Evolutionary conservation across 2,888 invertebrate genomes (phyloP).

Genomic region (Heliconius aoede): DNA sequence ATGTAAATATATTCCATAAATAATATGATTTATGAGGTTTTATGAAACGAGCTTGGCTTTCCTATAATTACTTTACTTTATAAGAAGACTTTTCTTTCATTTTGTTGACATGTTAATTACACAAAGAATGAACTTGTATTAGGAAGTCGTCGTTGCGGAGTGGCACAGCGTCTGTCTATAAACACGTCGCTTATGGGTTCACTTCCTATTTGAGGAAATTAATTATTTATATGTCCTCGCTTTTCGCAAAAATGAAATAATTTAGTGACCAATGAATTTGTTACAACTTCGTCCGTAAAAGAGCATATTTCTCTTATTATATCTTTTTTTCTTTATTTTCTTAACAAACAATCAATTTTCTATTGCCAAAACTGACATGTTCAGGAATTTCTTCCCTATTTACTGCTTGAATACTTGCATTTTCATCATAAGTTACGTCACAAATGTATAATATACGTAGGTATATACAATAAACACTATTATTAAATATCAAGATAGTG

Average conservation of each 20-base stretch:
- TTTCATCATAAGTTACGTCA: slow-evolving; percentile 4
- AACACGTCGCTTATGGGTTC: background rate
- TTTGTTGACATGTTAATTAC: background rate
- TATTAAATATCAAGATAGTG: slow-evolving; percentile 18
- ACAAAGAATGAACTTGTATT: background rate
- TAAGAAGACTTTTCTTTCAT: background rate
- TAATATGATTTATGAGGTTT: slow-evolving; percentile 15
- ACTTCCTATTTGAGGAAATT: background rate
- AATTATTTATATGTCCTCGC: background rate
- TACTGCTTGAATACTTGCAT: background rate
- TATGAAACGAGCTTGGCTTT: background rate
- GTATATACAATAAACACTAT: slow-evolving; percentile 12
- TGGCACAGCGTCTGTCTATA: background rate
- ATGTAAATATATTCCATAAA: slow-evolving; percentile 30
- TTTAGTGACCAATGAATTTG: no score
- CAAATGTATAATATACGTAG: background rate
- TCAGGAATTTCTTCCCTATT: background rate
- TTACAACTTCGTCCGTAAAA: no score
- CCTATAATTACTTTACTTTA: background rate
- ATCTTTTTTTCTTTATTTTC: no score
- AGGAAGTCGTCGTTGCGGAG: background rate
- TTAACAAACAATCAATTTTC: no score
- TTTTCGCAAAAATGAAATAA: no score
- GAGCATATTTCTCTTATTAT: no score
- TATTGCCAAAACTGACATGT: no score